These are phyloP conservation scores for Malurus melanocephalus DNA, from an alignment of 2,113 vertebrate species.

Conservation along the genomic window DNA sequence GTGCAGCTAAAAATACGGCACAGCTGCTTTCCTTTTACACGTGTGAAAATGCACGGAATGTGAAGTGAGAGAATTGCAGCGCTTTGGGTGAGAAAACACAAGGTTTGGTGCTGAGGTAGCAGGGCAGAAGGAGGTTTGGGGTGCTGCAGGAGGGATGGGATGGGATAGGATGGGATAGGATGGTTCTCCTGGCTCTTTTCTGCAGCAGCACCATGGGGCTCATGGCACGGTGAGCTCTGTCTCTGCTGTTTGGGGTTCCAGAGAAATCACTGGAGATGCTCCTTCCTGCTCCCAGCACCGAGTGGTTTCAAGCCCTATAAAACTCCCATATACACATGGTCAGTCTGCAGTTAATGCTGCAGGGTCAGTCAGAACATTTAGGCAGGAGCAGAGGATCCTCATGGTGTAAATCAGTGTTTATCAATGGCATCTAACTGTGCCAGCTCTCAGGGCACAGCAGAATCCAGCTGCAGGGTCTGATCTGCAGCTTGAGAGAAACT, in stretches of 20 bases:
- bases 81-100: not conserved
- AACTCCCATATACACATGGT: accelerated
- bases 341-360: not conserved
- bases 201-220: not conserved
- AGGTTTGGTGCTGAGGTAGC: not conserved
- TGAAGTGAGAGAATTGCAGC: not conserved
- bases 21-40: slow-evolving; percentile 42
- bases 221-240: not conserved
- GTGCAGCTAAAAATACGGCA: slow-evolving; percentile 33
- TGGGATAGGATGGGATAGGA: too few relatives aligned
- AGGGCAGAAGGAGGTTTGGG: not conserved
- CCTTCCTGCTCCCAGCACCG: not conserved
- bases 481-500: not conserved
- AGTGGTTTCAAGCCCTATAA: not conserved
- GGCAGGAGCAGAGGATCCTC: not conserved
- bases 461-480: not conserved
- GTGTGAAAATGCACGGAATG: slow-evolving; percentile 14
- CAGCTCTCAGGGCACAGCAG: not conserved
- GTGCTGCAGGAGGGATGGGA: not conserved
- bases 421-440: not conserved
- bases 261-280: not conserved
- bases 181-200: too few relatives aligned
- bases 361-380: not conserved
- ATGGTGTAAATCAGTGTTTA: not conserved
- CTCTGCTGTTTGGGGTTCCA: not conserved